These are phyloP conservation scores for Empidonax alnorum DNA, from an alignment of 2,113 vertebrate genomes.

Conservation along the genomic window DNA sequence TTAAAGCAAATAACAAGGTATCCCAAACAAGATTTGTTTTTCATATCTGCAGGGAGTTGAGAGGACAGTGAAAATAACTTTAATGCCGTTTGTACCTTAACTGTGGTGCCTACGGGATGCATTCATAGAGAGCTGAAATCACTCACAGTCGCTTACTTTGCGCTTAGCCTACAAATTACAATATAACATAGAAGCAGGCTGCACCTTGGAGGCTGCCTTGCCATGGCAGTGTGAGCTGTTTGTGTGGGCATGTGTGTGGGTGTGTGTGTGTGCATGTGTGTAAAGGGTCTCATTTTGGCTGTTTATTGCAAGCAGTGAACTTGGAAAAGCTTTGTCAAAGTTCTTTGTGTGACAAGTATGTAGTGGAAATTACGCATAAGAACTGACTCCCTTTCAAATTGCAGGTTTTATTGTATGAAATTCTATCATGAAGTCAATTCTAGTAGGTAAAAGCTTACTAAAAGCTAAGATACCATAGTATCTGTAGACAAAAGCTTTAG, in stretches of 20 bases:
- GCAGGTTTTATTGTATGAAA: slow-evolving; percentile 3
- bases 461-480: neutral
- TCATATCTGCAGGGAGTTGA: neutral
- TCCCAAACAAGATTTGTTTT: neutral
- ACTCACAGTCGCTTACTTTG: neutral
- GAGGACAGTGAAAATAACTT: neutral
- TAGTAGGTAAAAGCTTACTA: neutral
- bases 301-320: neutral
- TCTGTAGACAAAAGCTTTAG: neutral
- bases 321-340: neutral
- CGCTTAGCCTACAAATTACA: neutral
- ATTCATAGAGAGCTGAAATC: neutral
- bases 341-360: neutral
- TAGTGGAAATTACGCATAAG: slow-evolving; percentile 27
- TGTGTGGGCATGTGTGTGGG: too few species aligned
- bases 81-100: neutral
- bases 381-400: slow-evolving; percentile 2
- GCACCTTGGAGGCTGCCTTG: neutral
- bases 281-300: neutral
- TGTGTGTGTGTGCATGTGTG: neutral
- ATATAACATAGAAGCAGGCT: neutral
- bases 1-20: neutral
- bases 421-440: neutral
- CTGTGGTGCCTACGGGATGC: neutral
- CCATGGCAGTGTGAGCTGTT: neutral